Evolutionary conservation across 2,888 invertebrate genomes (phyloP).

Genomic region (Stenotaenia linearis): DNA sequence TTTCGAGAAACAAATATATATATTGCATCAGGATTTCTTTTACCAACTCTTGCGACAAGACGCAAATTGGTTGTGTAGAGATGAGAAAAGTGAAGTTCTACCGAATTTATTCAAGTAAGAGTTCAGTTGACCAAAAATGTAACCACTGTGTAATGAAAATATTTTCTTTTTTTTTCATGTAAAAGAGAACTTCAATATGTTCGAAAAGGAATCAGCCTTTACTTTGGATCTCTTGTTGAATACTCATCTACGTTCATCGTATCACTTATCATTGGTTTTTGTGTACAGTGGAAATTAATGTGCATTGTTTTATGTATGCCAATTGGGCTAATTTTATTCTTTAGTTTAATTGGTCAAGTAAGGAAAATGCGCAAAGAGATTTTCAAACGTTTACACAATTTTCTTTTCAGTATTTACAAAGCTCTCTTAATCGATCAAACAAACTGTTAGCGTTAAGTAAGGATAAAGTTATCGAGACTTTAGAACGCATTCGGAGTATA

Average conservation of each 20-base stretch:
- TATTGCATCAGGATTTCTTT: constrained; percentile 21
- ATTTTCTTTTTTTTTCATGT: not conserved
- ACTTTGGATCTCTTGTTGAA: constrained; percentile 66
- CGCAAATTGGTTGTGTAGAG: not conserved
- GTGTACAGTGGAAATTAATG: constrained; percentile 74
- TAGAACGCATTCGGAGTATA: not conserved
- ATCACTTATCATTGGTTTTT: constrained; percentile 64
- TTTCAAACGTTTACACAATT: not conserved
- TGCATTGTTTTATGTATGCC: constrained; percentile 67
- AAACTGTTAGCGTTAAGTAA: not conserved
- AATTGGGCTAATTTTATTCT: constrained; percentile 68
- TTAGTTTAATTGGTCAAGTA: constrained; percentile 66
- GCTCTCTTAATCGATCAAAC: not conserved
- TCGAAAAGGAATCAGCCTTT: constrained; percentile 79
- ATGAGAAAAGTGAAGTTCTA: not conserved
- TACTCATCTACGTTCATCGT: constrained; percentile 63
- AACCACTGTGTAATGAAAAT: not conserved
- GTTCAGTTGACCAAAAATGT: not conserved
- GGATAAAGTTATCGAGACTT: not conserved
- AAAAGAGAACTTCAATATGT: constrained; percentile 65
- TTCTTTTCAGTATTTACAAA: not conserved
- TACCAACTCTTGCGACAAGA: constrained; percentile 27
- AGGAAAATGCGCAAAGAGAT: not conserved
- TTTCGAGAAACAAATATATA: not conserved
- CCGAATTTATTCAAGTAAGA: not conserved